A percentile compares a stretch with the other conserved stretches of the same genome.
Conservation (phyloP, 1,140 invertebrate species). For the Drosophila teissieri region DNA sequence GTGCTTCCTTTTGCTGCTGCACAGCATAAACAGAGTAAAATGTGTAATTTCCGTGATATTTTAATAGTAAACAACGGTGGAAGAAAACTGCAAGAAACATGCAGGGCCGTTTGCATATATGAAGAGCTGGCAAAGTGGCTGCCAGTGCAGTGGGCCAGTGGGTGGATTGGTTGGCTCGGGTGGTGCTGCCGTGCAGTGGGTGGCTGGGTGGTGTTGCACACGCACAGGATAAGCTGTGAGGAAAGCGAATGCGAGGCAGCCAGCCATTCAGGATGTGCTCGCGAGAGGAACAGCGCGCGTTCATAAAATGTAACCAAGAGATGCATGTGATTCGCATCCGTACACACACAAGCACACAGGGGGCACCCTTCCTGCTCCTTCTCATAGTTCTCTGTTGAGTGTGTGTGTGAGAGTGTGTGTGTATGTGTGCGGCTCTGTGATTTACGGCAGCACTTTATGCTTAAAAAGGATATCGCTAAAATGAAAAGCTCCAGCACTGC, state of each 20-base stretch:
- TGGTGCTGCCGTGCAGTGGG: not conserved
- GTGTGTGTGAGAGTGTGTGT: constrained; percentile 20
- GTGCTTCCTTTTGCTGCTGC: constrained; percentile 40
- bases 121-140: constrained; percentile 71
- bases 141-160: constrained; percentile 11
- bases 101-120: constrained; percentile 63
- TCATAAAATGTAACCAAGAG: constrained; percentile 83
- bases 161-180: not conserved
- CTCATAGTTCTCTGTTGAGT: constrained; percentile 6
- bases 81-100: constrained; percentile 70
- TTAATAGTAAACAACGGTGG: constrained; percentile 78
- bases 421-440: constrained; percentile 67
- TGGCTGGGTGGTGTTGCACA: constrained; percentile 29
- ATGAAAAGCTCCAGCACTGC: constrained; percentile 73
- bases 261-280: constrained; percentile 60
- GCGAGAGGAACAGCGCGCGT: constrained; percentile 64
- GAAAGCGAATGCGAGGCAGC: constrained; percentile 21
- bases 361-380: constrained; percentile 40
- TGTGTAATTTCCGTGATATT: constrained; percentile 83
- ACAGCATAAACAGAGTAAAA: constrained; percentile 80
- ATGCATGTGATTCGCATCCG: constrained; percentile 82
- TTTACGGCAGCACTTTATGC: constrained; percentile 83
- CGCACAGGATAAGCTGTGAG: constrained; percentile 70
- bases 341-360: constrained; percentile 39
- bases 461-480: constrained; percentile 84